These are phyloP conservation scores for Esox masquinongy DNA, from an alignment of 2,797 vertebrate species.

Conservation along the genomic window DNA sequence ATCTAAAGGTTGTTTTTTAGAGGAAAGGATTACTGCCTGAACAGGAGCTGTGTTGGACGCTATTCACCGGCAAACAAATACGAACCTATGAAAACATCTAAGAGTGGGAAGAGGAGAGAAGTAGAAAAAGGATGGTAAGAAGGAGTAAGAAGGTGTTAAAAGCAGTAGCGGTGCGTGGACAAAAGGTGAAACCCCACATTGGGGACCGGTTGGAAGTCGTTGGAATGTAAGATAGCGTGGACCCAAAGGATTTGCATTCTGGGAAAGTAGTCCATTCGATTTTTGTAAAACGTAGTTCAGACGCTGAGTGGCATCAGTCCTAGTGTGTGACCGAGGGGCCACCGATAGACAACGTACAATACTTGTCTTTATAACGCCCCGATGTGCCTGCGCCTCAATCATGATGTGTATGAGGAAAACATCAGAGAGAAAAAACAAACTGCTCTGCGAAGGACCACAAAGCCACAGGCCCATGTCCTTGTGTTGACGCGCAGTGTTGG, in stretches of 20 bases:
- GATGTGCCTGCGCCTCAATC: background rate
- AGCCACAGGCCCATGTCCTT: background rate
- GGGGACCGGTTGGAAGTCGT: slow-evolving; percentile 2
- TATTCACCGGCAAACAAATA: slow-evolving; percentile 71
- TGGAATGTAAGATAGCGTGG: slow-evolving; percentile 13
- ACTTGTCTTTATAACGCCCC: background rate
- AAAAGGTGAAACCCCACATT: slow-evolving; percentile 35
- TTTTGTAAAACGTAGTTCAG: slow-evolving; percentile 6
- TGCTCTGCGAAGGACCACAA: background rate
- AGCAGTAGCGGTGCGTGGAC: slow-evolving; percentile 23
- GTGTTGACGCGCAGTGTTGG: background rate
- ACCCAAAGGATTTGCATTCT: slow-evolving; percentile 4
- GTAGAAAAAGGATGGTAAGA: slow-evolving; percentile 9
- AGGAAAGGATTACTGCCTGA: slow-evolving; percentile 80
- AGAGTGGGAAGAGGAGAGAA: slow-evolving; percentile 23
- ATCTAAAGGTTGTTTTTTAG: slow-evolving; percentile 72
- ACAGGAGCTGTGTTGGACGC: slow-evolving; percentile 79
- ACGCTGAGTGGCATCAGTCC: slow-evolving; percentile 28
- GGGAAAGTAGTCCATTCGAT: slow-evolving; percentile 1
- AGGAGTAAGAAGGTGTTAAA: slow-evolving; percentile 21
- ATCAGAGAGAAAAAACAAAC: background rate
- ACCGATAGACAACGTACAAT: background rate
- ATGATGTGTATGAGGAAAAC: background rate
- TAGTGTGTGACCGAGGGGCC: slow-evolving; percentile 23
- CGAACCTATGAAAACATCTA: slow-evolving; percentile 71